Base-by-base conservation (phyloP, 2,888 invertebrate species). In the Mimas tiliae region DNA sequence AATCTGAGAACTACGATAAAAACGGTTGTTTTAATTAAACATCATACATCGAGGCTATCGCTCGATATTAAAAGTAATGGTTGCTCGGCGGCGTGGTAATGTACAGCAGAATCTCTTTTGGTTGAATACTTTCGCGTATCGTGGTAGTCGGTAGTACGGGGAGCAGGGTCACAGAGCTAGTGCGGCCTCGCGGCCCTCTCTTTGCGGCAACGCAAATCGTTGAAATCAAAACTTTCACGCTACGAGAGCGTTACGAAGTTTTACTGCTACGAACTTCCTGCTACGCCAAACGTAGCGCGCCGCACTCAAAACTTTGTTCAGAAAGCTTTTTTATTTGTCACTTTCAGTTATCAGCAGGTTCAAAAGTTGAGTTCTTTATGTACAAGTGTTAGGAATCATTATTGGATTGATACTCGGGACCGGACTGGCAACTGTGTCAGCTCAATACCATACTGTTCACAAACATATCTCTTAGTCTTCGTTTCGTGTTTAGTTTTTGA, bases 171-270 rank as follows among this genome's bases (percentile, higher is more conserved):
- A 86, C 86, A 78, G 79, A 85, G 87, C 88, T 87, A 90, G 87
- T 82, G 83, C 89, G 90, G 89, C 87, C 89, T 90, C 88, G 85
- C 88, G 88, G 90, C 87, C 90, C 88, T 90, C 88, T 87, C 86
- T 88, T 86, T 84, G 83, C 91, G 90, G 87, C 91, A 92, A 91
- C 90, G 88, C 92, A 93, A 93, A 93, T 93, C 92, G 93, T 93
- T 91, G 93, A 92, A 93, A 93, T 93, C 93, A 93, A 93, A 93
- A 93, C 93, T 93, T 93, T 93, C 93, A 91, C 93, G 92, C 93
- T 92, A 91, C 93, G 91, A 87, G 88, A 89, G 88, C 91, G 92
- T 92, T 93, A 93, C 93, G 91, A 93, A 93, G 93, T 93, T 93
- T 93, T 91, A 91, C 90, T 85, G 92, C 93, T 93, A 93, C 93